phyloP scores from a whole-genome alignment of 2,113 vertebrate species.

The Collichthys lucidus region DNA sequence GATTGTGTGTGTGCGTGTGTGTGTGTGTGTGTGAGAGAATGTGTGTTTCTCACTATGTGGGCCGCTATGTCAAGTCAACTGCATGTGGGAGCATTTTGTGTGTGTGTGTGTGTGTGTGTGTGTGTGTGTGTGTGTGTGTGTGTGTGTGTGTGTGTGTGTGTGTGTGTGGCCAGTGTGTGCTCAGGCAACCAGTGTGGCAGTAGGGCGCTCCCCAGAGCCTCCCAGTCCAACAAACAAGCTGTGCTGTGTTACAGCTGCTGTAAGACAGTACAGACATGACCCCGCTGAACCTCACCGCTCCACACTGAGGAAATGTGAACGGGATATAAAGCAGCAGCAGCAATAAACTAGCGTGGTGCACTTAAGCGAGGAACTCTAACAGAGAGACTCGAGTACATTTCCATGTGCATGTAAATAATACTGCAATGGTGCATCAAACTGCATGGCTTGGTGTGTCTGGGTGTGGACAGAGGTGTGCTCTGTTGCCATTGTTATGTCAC shows the following conservation, averaged over 20 bases:
- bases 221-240: constrained; percentile 54
- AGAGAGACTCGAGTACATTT: not conserved
- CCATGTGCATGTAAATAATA: not conserved
- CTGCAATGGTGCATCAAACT: not conserved
- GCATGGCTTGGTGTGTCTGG: not conserved
- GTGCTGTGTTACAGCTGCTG: constrained; percentile 50
- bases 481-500: not conserved
- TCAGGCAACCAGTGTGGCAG: constrained; percentile 49
- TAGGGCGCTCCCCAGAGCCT: constrained; percentile 51
- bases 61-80: constrained; percentile 55
- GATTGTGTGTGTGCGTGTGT: constrained; percentile 37
- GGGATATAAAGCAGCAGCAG: not conserved
- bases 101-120: constrained; percentile 31
- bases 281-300: constrained; percentile 8
- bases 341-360: not conserved
- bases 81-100: constrained; percentile 57
- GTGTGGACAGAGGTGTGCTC: not conserved
- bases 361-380: not conserved
- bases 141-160: constrained; percentile 42
- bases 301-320: constrained; percentile 16
- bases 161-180: constrained; percentile 46
- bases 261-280: constrained; percentile 17
- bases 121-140: constrained; percentile 33
- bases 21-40: constrained; percentile 32
- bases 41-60: constrained; percentile 63